Base-by-base conservation (phyloP, 1,140 invertebrate genomes). In the Chrysomallon squamiferum region DNA sequence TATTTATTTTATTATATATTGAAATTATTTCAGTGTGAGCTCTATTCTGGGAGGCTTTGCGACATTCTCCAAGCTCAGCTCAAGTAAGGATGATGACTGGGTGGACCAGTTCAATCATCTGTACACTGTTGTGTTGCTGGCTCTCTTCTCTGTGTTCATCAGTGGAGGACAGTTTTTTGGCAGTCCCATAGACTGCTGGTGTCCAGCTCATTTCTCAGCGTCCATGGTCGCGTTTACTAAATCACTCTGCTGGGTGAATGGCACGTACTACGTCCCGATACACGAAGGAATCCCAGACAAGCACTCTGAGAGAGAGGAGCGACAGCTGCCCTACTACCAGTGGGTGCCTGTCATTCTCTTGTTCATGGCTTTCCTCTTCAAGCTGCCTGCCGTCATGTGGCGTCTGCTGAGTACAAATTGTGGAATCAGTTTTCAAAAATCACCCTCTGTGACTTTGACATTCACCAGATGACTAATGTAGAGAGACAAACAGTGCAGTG, bases 121-220 rank as follows among this genome's bases (percentile, higher is more conserved):
- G 45, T 82, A 85, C 54, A 88, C 88, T 2, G 84, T 86, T 18
- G 71, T 85, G n/a, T n/a, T n/a, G n/a, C n/a, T n/a, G n/a, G n/a
- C 20, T 78, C 88, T 4, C 76, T 50, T 83, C 38, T 83, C 82
- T 15, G 70, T 87, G 15, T 65, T 88, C 68, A 94, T 97, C 66
- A 97, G 95, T 13, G 95, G 95, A 52, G 88, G 95, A 68, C 95
- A 97, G 85, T 97, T 96, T 88, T 95, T 97, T 7, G 82, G 76
- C 30, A 71, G 77, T 54, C 72, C 77, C 0, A 79, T 79, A 15
- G 67, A 74, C 35, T 81, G 79, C 43, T 81, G 78, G 79, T 73
- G 69, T 11, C 79, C 79, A 11, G 74, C 76, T n/a, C 71, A 81
- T 62, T 81, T 81, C 49, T 77, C 75, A 0, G 69, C 70, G 69